Evolutionary conservation across 2,797 vertebrate genomes (phyloP).

Genomic region (Petrocephalus schoutedeni): DNA sequence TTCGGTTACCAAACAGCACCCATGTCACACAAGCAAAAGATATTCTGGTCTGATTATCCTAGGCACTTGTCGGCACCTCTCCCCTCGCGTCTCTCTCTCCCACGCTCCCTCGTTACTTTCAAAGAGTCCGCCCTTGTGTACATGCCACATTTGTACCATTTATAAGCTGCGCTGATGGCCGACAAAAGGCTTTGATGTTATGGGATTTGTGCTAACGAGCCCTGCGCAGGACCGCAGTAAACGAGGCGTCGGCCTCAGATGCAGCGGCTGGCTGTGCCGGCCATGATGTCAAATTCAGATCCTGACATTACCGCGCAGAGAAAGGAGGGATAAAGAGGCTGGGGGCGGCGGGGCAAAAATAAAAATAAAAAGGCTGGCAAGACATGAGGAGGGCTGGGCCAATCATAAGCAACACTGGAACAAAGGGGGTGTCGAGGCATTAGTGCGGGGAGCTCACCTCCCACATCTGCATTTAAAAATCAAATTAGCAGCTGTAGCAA

Average conservation of each 20-base stretch:
- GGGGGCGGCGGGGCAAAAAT: neutral
- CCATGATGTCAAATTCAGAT: neutral
- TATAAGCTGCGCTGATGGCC: neutral
- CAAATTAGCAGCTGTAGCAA: neutral
- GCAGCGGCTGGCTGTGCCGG: neutral
- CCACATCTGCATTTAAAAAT: slow-evolving; percentile 12
- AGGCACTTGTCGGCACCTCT: neutral
- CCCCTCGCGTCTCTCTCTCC: neutral
- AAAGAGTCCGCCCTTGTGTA: neutral
- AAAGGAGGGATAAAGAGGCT: neutral
- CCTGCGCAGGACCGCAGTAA: neutral
- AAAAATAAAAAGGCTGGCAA: neutral
- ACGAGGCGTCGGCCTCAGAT: neutral
- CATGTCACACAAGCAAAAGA: neutral
- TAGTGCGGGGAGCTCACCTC: neutral
- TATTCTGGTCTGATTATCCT: neutral
- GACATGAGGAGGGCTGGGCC: neutral
- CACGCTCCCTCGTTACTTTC: neutral
- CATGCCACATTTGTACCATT: neutral
- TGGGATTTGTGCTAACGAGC: neutral
- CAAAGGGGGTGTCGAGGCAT: neutral
- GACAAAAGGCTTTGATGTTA: neutral
- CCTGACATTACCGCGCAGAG: neutral
- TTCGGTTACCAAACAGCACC: neutral
- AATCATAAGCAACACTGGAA: neutral